Percentiles rank a stretch among this genome's conserved stretches.
phyloP scores from a whole-genome alignment of 1,140 invertebrate genomes.

The Lordiphosa clarofinis region DNA sequence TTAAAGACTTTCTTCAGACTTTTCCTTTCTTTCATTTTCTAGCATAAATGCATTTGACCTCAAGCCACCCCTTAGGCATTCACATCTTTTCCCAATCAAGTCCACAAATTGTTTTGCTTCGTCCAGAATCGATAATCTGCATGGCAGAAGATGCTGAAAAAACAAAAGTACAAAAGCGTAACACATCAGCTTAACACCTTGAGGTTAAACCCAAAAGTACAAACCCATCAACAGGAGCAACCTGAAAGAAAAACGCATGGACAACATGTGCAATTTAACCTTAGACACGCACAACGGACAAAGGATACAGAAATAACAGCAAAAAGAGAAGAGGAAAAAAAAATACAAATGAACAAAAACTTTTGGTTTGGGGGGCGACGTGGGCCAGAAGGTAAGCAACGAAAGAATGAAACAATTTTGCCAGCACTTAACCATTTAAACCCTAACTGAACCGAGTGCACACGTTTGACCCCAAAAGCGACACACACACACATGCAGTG shows the following conservation, averaged over 20 bases:
- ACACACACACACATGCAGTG: constrained; percentile 11
- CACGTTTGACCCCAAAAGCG: constrained; percentile 62
- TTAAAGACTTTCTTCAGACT: too few species aligned
- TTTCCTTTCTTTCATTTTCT: too few species aligned
- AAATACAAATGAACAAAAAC: constrained; percentile 22
- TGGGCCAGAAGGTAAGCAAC: constrained; percentile 49
- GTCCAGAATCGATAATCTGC: constrained; percentile 34
- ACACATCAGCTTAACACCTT: constrained; percentile 58
- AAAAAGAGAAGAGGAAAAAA: neutral
- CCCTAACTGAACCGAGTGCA: constrained; percentile 67
- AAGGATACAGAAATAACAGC: constrained; percentile 34
- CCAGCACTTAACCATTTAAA: constrained; percentile 74
- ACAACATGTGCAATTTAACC: constrained; percentile 66
- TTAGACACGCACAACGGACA: constrained; percentile 52
- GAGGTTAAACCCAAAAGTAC: constrained; percentile 42
- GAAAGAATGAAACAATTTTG: constrained; percentile 70
- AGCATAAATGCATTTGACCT: too few species aligned
- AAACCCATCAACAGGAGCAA: constrained; percentile 32
- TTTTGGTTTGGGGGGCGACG: neutral
- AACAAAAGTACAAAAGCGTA: constrained; percentile 6
- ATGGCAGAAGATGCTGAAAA: too few species aligned
- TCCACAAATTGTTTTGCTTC: too few species aligned
- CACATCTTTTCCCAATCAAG: neutral
- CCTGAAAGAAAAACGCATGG: constrained; percentile 45
- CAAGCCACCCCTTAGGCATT: too few species aligned